These are phyloP conservation scores for Hafferia zeledoni DNA, from an alignment of 2,797 vertebrate genomes.

Conservation along the genomic window DNA sequence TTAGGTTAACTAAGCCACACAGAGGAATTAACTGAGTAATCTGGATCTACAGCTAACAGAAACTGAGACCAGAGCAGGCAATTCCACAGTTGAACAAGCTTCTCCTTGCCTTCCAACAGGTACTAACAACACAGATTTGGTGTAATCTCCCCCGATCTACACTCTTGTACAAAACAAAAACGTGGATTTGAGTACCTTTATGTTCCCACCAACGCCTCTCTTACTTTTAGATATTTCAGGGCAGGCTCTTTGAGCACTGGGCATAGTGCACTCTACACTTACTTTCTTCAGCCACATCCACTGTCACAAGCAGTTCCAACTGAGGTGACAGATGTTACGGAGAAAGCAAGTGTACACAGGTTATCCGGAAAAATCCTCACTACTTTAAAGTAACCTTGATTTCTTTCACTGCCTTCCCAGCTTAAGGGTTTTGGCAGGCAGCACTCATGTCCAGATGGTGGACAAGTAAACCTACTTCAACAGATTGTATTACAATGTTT, in stretches of 20 bases:
- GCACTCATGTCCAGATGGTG: conserved; percentile 16
- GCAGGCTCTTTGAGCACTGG: background rate
- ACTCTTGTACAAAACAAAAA: background rate
- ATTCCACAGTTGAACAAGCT: background rate
- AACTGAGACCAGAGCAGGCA: background rate
- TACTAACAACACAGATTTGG: background rate
- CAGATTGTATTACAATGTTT: conserved; percentile 35
- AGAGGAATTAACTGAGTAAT: background rate
- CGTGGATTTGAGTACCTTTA: background rate
- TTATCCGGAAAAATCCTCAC: background rate
- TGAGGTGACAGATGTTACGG: accelerated
- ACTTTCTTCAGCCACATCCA: background rate
- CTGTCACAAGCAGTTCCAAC: background rate
- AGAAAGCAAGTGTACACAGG: background rate
- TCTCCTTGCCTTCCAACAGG: background rate
- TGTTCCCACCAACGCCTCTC: background rate
- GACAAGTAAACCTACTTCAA: conserved; percentile 41
- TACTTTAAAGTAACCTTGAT: conserved; percentile 24
- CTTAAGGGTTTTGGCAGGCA: conserved; percentile 4
- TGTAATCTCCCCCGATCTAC: background rate
- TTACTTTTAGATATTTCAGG: background rate
- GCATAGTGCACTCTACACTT: background rate
- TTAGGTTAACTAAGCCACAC: background rate
- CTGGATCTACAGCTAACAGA: background rate
- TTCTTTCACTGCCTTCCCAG: background rate